Percentiles rank a stretch among this genome's conserved stretches.
Conservation (phyloP, 2,113 vertebrate genomes). For the Tor tambroides region DNA sequence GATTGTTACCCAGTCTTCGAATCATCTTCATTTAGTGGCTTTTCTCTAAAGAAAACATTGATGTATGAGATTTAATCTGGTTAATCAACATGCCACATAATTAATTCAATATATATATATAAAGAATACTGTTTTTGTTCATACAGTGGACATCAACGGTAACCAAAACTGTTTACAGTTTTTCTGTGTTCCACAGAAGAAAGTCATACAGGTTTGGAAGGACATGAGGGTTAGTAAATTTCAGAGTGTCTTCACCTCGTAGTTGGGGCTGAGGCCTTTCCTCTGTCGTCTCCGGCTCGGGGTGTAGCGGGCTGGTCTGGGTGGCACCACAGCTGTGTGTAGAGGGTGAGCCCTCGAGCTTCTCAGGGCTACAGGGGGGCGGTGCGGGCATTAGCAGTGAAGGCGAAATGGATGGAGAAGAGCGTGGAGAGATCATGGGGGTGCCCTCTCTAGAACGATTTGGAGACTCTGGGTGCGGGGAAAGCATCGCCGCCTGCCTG, state of each 20-base stretch:
- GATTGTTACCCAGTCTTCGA: too few species aligned
- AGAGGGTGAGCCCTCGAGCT: slow-evolving; percentile 61
- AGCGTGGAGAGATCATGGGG: slow-evolving; percentile 54
- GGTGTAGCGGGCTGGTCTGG: slow-evolving; percentile 85
- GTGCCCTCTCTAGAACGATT: slow-evolving; percentile 51
- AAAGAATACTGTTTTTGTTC: too few species aligned
- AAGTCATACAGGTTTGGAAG: neutral
- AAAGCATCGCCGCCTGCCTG: slow-evolving; percentile 49
- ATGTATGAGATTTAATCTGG: too few species aligned
- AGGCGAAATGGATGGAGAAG: slow-evolving; percentile 71
- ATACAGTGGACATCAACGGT: neutral
- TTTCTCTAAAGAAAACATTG: too few species aligned
- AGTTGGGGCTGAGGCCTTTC: slow-evolving; percentile 81
- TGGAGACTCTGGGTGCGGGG: slow-evolving; percentile 61
- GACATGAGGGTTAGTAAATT: too few species aligned
- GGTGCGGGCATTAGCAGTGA: slow-evolving; percentile 63
- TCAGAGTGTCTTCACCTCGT: slow-evolving; percentile 75
- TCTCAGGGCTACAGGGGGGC: slow-evolving; percentile 64
- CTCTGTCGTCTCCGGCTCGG: slow-evolving; percentile 81
- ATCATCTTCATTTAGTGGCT: too few species aligned
- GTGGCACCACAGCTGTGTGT: slow-evolving; percentile 77
- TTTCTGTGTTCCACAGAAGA: neutral
- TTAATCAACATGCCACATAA: too few species aligned
- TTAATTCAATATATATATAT: too few species aligned
- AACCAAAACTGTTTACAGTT: neutral